Evolutionary conservation across 92 coral and sea anemone species (phyloP).

Genomic region (Umimayanthus kanabou): DNA sequence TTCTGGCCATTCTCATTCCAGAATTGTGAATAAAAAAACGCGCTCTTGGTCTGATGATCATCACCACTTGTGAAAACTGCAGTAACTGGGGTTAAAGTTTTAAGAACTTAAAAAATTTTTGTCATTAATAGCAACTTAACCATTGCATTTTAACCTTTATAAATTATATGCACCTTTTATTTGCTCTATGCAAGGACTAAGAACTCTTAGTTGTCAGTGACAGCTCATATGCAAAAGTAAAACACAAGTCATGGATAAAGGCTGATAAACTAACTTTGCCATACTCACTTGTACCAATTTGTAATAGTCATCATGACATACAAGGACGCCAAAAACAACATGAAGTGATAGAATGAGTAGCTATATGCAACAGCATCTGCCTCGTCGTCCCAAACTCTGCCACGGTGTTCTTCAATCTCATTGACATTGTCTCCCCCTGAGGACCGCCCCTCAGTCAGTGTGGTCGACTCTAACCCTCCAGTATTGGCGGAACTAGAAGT

Average conservation of each 20-base stretch:
- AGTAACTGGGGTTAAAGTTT: too few species aligned
- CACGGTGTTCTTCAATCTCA: constrained; percentile 61
- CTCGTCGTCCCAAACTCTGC: constrained; percentile 77
- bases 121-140: too few species aligned
- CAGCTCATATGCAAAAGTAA: too few species aligned
- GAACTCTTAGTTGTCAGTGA: too few species aligned
- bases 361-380: constrained; percentile 79
- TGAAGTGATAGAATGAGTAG: constrained; percentile 82
- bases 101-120: too few species aligned
- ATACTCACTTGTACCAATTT: constrained; percentile 90
- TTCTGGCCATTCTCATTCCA: too few species aligned
- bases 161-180: too few species aligned
- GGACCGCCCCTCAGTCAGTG: constrained; percentile 47
- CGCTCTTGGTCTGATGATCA: too few species aligned
- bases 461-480: constrained; percentile 62
- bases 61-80: too few species aligned
- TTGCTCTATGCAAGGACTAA: too few species aligned
- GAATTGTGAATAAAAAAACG: too few species aligned
- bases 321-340: constrained; percentile 77
- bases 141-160: too few species aligned
- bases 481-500: constrained; percentile 25
- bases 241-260: background rate
- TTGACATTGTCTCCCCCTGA: constrained; percentile 57
- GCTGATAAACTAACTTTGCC: background rate
- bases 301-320: constrained; percentile 90